Conservation (phyloP, 2,797 vertebrate species). For the Pangasius djambal region DNA sequence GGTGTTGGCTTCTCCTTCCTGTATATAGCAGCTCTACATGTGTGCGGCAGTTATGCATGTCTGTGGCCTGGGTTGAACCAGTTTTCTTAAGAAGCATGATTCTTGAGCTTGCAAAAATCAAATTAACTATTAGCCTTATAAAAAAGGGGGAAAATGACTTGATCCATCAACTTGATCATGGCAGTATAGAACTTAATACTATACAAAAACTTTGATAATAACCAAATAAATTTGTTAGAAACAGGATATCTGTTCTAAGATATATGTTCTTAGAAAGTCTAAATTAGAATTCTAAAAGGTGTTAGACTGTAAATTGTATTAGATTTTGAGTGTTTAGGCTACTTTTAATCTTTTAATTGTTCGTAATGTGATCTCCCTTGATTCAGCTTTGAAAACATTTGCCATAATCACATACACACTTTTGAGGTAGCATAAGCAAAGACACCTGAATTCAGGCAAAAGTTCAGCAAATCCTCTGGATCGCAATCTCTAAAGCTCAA, state of each 20-base stretch:
- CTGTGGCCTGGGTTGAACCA: slow-evolving; percentile 59
- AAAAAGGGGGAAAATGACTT: too few relatives aligned
- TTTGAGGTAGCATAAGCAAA: neutral
- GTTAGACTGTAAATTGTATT: neutral
- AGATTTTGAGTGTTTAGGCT: neutral
- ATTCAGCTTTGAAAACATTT: neutral
- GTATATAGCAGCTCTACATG: slow-evolving; percentile 40
- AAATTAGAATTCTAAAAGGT: neutral
- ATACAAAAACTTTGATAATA: neutral
- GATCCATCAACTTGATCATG: neutral
- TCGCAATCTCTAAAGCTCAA: neutral
- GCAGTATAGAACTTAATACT: neutral
- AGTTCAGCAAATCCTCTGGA: neutral
- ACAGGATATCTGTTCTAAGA: neutral
- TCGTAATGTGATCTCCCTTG: neutral
- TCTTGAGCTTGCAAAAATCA: neutral
- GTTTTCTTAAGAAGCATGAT: neutral
- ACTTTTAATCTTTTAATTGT: neutral
- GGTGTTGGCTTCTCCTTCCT: slow-evolving; percentile 52
- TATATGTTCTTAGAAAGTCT: neutral
- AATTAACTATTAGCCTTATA: too few relatives aligned
- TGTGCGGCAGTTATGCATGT: slow-evolving; percentile 46
- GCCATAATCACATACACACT: too few relatives aligned
- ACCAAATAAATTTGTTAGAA: neutral
- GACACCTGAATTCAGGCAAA: neutral